phyloP scores from a whole-genome alignment of 2,797 vertebrate genomes.

The Cephalopachus bancanus region DNA sequence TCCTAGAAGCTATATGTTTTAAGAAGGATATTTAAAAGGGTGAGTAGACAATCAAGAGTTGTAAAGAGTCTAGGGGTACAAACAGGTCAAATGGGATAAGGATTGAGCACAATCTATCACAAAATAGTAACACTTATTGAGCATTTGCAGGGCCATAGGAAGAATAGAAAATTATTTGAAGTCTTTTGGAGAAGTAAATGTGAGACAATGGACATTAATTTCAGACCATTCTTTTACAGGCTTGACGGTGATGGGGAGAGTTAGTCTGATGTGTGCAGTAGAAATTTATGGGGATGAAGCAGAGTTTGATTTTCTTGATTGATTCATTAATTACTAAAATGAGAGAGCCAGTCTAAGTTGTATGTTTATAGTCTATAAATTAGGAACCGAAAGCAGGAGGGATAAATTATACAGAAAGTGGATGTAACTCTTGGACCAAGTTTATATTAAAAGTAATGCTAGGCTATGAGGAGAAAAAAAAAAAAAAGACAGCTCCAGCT shows the following conservation, averaged over 20 bases:
- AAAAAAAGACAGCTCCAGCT: not conserved
- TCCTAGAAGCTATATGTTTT: not conserved
- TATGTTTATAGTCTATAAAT: not conserved
- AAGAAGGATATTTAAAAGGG: not conserved
- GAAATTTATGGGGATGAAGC: not conserved
- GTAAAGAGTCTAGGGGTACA: too few species aligned
- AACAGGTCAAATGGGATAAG: not conserved
- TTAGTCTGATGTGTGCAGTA: not conserved
- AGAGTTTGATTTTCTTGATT: not conserved
- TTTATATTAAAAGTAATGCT: not conserved
- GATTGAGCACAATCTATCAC: not conserved
- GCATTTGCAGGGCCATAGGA: not conserved
- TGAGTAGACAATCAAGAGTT: not conserved
- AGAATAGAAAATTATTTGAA: not conserved
- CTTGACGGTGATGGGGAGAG: not conserved
- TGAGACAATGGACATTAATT: not conserved
- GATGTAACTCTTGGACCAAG: not conserved
- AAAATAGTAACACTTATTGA: not conserved
- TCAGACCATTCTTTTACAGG: not conserved
- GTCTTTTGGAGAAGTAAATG: slow-evolving; percentile 7
- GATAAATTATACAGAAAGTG: not conserved
- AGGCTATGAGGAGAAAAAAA: not conserved
- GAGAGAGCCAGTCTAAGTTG: not conserved
- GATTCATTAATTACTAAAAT: not conserved
- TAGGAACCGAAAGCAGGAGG: not conserved